phyloP scores from a whole-genome alignment of 2,888 invertebrate species.

The Oscheius sp. region DNA sequence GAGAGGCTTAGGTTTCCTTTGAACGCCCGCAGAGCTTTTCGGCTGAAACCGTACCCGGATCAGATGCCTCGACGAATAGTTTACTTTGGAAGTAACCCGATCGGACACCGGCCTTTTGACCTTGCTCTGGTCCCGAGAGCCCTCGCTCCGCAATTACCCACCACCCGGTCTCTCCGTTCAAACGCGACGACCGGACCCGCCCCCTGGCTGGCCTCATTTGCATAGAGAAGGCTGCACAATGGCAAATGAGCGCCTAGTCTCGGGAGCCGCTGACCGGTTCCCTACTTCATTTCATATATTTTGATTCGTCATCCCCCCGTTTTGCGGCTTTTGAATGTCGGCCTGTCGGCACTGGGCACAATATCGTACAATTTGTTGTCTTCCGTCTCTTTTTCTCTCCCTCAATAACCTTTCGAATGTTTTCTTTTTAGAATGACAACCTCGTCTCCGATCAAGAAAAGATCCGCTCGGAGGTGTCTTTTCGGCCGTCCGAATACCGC shows the following conservation, averaged over 20 bases:
- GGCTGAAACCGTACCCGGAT: background rate
- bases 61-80: background rate
- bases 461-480: constrained; percentile 29
- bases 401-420: too few relatives aligned
- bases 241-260: constrained; percentile 6
- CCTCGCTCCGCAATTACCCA: constrained; percentile 16
- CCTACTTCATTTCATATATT: background rate
- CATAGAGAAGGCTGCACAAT: constrained; percentile 9
- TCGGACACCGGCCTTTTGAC: constrained; percentile 16
- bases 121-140: constrained; percentile 18
- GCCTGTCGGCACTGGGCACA: background rate
- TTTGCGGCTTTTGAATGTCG: background rate
- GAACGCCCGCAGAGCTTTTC: background rate
- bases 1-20: background rate
- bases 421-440: too few relatives aligned
- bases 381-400: constrained; percentile 15
- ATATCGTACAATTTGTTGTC: constrained; percentile 17
- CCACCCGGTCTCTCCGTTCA: background rate
- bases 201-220: constrained; percentile 19
- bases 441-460: constrained; percentile 22
- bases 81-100: constrained; percentile 17
- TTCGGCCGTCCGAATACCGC: constrained; percentile 19
- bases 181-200: background rate
- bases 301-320: background rate
- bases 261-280: constrained; percentile 8